A percentile compares a stretch with the other conserved stretches of the same genome.
Conservation (phyloP, 2,888 invertebrate genomes). For the Pristionchus japonicus region DNA sequence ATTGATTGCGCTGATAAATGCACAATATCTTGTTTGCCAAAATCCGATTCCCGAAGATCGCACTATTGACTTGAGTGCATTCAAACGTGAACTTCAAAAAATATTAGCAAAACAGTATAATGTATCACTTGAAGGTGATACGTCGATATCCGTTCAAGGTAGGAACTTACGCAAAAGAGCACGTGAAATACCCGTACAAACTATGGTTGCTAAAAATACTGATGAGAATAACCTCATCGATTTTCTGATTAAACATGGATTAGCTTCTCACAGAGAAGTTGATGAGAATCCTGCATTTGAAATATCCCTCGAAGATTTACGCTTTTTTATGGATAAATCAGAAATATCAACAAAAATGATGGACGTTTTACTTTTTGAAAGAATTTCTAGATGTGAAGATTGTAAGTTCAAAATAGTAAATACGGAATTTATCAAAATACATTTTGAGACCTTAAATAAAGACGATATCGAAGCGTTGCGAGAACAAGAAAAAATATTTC, state of each 20-base stretch:
- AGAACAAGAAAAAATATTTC: neutral
- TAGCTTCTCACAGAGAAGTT: neutral
- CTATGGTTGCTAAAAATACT: neutral
- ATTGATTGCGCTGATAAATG: neutral
- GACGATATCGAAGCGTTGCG: neutral
- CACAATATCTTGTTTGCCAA: neutral
- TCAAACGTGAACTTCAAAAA: neutral
- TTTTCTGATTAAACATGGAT: neutral
- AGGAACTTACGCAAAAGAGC: neutral
- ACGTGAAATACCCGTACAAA: too few species aligned
- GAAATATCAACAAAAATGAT: neutral
- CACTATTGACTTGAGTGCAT: neutral
- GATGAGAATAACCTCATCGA: neutral
- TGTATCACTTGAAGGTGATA: neutral
- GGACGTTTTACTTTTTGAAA: neutral
- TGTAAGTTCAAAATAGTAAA: neutral
- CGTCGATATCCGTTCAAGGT: neutral
- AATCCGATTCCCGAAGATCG: neutral
- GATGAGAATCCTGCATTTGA: neutral
- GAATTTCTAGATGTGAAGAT: neutral
- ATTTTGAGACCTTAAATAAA: neutral
- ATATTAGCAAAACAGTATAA: neutral
- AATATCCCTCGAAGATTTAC: neutral
- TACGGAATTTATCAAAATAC: neutral
- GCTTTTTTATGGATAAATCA: neutral